These are phyloP conservation scores for Ophthalmolycus amberensis DNA, from an alignment of 2,113 vertebrate species.

Conservation along the genomic window DNA sequence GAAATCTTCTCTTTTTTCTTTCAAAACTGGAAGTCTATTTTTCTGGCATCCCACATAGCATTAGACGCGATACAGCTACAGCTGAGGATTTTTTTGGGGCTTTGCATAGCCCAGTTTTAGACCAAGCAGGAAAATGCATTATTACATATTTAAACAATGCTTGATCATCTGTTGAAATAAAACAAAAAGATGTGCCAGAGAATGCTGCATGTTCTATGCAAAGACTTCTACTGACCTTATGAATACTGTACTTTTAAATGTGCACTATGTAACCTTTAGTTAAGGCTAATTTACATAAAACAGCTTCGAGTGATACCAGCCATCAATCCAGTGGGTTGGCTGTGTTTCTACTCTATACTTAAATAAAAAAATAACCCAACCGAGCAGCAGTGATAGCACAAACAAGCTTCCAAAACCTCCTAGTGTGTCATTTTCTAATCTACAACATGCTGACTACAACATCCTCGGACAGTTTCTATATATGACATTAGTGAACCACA, in stretches of 20 bases:
- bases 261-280: constrained; percentile 19
- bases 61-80: constrained; percentile 13
- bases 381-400: constrained; percentile 15
- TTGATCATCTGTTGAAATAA: constrained; percentile 43
- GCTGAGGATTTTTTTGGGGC: background rate
- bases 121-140: constrained; percentile 37
- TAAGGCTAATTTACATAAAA: constrained; percentile 24
- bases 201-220: constrained; percentile 10
- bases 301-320: background rate
- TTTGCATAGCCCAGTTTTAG: constrained; percentile 33
- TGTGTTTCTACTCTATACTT: constrained; percentile 21
- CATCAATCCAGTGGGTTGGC: constrained; percentile 3
- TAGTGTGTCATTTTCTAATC: constrained; percentile 36
- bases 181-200: constrained; percentile 37
- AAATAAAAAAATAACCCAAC: constrained; percentile 19
- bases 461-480: constrained; percentile 6
- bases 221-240: constrained; percentile 46
- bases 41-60: constrained; percentile 31
- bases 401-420: constrained; percentile 21
- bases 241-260: constrained; percentile 37
- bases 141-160: constrained; percentile 53
- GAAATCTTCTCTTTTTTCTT: constrained; percentile 20
- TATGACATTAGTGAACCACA: background rate
- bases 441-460: constrained; percentile 20
- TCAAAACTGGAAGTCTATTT: constrained; percentile 21